Evolutionary conservation across 1,140 invertebrate species (phyloP).

Genomic region (Oncopeltus fasciatus): DNA sequence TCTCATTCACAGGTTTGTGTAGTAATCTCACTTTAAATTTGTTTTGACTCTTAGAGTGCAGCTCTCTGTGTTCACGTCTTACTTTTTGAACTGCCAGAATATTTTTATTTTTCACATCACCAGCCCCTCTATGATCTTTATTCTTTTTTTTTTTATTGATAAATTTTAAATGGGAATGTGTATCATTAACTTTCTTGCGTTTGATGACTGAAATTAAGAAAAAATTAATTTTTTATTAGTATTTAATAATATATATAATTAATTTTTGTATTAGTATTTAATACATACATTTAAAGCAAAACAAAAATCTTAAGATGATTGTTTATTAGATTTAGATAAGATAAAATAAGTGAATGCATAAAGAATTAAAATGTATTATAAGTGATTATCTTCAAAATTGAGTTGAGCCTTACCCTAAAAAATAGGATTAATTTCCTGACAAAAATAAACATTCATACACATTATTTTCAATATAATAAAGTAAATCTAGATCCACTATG

Average conservation of each 20-base stretch:
- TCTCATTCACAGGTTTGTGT: background rate
- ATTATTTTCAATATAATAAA: too few species aligned
- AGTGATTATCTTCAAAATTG: too few species aligned
- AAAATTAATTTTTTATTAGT: background rate
- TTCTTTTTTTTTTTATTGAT: conserved; percentile 1
- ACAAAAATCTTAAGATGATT: too few species aligned
- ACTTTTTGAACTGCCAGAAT: conserved; percentile 18
- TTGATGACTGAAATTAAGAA: background rate
- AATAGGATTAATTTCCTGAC: too few species aligned
- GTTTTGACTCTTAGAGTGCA: background rate
- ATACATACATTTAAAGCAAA: too few species aligned
- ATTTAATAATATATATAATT: background rate
- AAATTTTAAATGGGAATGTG: background rate
- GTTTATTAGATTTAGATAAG: too few species aligned
- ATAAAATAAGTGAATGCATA: too few species aligned
- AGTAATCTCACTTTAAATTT: background rate
- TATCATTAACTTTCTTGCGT: background rate
- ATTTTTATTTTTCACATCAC: conserved; percentile 13
- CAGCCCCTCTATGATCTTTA: conserved; percentile 5
- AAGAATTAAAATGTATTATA: too few species aligned
- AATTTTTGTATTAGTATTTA: background rate
- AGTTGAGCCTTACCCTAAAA: too few species aligned
- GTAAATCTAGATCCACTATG: too few species aligned
- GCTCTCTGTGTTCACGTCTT: background rate
- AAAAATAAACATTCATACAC: too few species aligned